Evolutionary conservation across 2,888 invertebrate genomes (phyloP).

Genomic region (Nephrotoma guestfalica): DNA sequence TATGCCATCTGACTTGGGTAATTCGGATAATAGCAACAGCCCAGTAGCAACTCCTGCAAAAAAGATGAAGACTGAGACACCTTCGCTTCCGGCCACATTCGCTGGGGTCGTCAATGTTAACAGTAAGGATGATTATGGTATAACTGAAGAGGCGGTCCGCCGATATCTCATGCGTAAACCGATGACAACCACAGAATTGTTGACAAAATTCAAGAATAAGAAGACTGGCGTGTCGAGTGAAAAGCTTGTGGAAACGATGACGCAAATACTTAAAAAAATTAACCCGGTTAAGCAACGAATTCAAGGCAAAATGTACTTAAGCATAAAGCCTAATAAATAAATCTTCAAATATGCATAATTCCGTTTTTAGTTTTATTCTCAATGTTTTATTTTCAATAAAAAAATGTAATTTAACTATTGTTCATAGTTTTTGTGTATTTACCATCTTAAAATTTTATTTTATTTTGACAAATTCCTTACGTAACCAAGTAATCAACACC

Average conservation of each 20-base stretch:
- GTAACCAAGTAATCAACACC: too few relatives aligned
- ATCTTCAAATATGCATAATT: not conserved
- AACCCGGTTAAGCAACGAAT: constrained; percentile 86
- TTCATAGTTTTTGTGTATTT: too few relatives aligned
- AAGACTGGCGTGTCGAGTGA: constrained; percentile 82
- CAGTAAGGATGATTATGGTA: constrained; percentile 54
- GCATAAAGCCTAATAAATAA: constrained; percentile 43
- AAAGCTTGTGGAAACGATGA: constrained; percentile 84
- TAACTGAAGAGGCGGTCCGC: constrained; percentile 87
- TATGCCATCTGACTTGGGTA: constrained; percentile 29
- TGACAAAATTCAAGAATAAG: constrained; percentile 91
- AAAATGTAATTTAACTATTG: not conserved
- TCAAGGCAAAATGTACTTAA: constrained; percentile 89
- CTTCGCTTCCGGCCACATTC: constrained; percentile 28
- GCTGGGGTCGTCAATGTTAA: constrained; percentile 25
- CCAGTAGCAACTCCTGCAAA: constrained; percentile 30
- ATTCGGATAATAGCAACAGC: constrained; percentile 30
- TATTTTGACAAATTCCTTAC: too few relatives aligned
- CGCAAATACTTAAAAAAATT: constrained; percentile 85
- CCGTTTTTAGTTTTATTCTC: not conserved
- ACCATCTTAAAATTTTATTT: too few relatives aligned
- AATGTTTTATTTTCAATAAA: not conserved
- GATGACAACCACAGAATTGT: constrained; percentile 90
- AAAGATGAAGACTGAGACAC: constrained; percentile 25
- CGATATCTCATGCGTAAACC: constrained; percentile 92